A percentile compares a stretch with the other conserved stretches of the same genome.
Conservation (phyloP, 2,113 vertebrate species). For the Nanger granti region DNA sequence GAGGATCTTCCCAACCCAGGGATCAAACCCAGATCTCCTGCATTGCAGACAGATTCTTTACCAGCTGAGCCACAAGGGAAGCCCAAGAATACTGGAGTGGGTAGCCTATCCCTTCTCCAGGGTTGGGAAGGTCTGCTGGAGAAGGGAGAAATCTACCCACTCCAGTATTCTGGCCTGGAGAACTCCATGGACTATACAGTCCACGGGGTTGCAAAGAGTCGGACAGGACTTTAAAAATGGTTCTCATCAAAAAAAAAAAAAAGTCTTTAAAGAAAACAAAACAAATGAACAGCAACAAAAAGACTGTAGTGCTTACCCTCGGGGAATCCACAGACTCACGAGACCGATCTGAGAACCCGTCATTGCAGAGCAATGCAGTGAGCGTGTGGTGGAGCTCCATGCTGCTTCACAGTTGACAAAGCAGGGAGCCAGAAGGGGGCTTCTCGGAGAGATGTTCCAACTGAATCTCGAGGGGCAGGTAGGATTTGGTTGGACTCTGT, state of each 20-base stretch:
- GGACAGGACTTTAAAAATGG: not conserved
- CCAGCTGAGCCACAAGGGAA: not conserved
- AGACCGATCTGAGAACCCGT: not conserved
- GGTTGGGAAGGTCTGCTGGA: not conserved
- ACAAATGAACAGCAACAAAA: not conserved
- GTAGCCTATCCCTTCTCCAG: not conserved
- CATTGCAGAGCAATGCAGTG: accelerated
- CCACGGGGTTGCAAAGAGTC: not conserved
- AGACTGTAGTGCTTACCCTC: not conserved
- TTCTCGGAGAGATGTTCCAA: not conserved
- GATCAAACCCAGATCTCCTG: not conserved
- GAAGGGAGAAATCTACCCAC: not conserved
- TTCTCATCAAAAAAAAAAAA: not conserved
- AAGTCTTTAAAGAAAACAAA: not conserved
- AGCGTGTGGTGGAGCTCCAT: accelerated
- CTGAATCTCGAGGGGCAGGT: not conserved
- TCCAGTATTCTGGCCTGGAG: not conserved
- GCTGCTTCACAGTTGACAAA: not conserved
- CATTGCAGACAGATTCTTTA: not conserved
- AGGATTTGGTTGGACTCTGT: not conserved
- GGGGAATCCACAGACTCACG: not conserved
- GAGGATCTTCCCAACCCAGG: not conserved
- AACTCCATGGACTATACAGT: not conserved
- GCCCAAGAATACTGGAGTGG: not conserved
- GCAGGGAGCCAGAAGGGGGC: not conserved